A percentile compares a stretch with the other conserved stretches of the same genome.
These are phyloP conservation scores for Brachyistius frenatus DNA, from an alignment of 2,113 vertebrate species.

Conservation along the genomic window DNA sequence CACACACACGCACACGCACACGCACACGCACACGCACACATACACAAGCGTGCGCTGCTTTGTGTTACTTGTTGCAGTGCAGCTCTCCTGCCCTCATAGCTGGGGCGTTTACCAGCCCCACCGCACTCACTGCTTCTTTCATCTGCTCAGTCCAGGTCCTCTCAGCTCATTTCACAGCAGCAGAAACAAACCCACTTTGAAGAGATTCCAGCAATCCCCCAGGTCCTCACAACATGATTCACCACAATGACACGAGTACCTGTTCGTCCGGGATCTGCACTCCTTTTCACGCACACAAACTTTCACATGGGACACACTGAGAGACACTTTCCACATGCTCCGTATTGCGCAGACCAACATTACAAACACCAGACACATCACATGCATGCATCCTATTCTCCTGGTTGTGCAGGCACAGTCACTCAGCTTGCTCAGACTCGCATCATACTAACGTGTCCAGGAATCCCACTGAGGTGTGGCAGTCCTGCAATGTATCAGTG, in stretches of 20 bases:
- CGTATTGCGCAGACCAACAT: constrained; percentile 10
- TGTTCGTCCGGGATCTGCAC: constrained; percentile 42
- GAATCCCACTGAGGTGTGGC: constrained; percentile 5
- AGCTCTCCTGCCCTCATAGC: constrained; percentile 23
- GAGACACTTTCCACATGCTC: constrained; percentile 25
- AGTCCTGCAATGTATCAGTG: constrained; percentile 26
- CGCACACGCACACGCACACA: too few species aligned
- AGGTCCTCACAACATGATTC: constrained; percentile 53
- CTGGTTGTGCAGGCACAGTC: neutral
- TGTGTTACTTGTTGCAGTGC: constrained; percentile 19
- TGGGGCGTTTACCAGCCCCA: constrained; percentile 43
- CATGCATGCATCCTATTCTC: constrained; percentile 1
- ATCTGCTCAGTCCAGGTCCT: constrained; percentile 62
- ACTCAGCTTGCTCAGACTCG: constrained; percentile 20
- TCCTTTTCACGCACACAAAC: constrained; percentile 33
- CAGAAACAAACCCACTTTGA: constrained; percentile 68
- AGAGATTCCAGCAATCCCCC: constrained; percentile 59
- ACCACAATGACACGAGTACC: constrained; percentile 64
- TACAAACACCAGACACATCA: constrained; percentile 13
- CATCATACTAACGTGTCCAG: neutral
- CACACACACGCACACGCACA: too few species aligned
- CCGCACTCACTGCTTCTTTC: constrained; percentile 46
- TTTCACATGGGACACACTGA: constrained; percentile 33
- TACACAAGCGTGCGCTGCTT: too few species aligned
- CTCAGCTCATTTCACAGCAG: constrained; percentile 68